Evolutionary conservation across 1,140 invertebrate genomes (phyloP).

Genomic region (Stegodyphus dumicola): DNA sequence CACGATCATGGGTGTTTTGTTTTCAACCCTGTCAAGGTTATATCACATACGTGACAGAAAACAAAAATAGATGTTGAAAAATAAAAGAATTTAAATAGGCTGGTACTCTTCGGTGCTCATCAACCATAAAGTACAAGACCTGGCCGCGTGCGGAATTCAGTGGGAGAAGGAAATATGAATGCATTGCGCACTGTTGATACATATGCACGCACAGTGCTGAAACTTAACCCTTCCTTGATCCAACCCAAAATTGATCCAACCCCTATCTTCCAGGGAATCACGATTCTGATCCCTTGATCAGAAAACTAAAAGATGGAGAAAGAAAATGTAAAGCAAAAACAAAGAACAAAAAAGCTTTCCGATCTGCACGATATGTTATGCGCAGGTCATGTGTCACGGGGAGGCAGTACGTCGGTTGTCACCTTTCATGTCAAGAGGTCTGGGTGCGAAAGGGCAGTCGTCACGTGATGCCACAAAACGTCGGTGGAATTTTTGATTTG

Average conservation of each 20-base stretch:
- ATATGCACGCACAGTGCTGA: neutral
- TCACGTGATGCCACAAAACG: constrained; percentile 20
- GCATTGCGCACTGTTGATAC: neutral
- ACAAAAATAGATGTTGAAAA: constrained; percentile 25
- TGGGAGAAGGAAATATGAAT: constrained; percentile 27
- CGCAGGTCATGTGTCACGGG: constrained; percentile 28
- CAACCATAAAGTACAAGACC: constrained; percentile 39
- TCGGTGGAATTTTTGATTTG: constrained; percentile 50
- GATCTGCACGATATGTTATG: constrained; percentile 30
- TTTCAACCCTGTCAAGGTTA: constrained; percentile 40
- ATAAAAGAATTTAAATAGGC: neutral
- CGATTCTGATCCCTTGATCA: constrained; percentile 44
- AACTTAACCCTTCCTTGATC: constrained; percentile 40
- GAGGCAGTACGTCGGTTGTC: constrained; percentile 34
- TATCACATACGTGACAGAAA: constrained; percentile 45
- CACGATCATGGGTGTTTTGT: constrained; percentile 28
- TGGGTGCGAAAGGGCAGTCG: constrained; percentile 8
- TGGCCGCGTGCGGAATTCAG: neutral
- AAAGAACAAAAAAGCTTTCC: constrained; percentile 2
- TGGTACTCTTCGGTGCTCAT: constrained; percentile 33
- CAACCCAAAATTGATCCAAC: constrained; percentile 52
- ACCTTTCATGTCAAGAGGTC: constrained; percentile 53
- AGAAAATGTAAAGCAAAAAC: neutral
- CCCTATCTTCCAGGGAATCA: constrained; percentile 23
- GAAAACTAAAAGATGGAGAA: neutral